Evolutionary conservation across 1,140 invertebrate genomes (phyloP).

Genomic region (Drosophila sp.): DNA sequence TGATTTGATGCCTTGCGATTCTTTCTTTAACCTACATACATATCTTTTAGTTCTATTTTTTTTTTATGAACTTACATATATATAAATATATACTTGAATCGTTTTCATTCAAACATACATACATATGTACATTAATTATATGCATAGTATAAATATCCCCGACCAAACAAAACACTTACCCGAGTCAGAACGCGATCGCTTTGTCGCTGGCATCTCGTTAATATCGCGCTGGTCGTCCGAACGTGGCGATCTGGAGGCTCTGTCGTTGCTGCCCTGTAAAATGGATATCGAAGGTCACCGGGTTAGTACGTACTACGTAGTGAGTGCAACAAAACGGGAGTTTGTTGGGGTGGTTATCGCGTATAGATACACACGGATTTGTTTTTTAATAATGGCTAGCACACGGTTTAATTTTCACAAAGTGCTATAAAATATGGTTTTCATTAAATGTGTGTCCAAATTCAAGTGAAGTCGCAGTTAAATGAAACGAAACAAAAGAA

Average conservation of each 20-base stretch:
- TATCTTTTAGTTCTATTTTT: not conserved
- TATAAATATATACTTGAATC: conserved; percentile 48
- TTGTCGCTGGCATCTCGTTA: conserved; percentile 67
- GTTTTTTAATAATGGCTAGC: not conserved
- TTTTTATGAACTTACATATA: conserved; percentile 54
- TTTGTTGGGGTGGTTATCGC: not conserved
- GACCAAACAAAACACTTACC: conserved; percentile 66
- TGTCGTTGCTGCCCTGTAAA: conserved; percentile 79
- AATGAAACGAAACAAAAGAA: conserved; percentile 6
- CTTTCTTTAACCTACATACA: conserved; percentile 37
- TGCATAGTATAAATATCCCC: conserved; percentile 20
- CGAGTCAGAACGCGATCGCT: conserved; percentile 77
- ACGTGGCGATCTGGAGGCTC: conserved; percentile 81
- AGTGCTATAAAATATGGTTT: not conserved
- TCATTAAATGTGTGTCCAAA: not conserved
- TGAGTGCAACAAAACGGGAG: not conserved
- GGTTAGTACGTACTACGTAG: conserved; percentile 8
- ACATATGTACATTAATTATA: conserved; percentile 29
- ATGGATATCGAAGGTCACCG: conserved; percentile 34
- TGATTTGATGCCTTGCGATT: conserved; percentile 40
- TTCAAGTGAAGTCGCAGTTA: not conserved
- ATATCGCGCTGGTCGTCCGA: conserved; percentile 80
- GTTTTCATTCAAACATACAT: conserved; percentile 54
- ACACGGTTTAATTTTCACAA: not conserved
- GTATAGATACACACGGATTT: conserved; percentile 25